Conservation (phyloP, 2,113 vertebrate genomes). For the Tor tambroides region DNA sequence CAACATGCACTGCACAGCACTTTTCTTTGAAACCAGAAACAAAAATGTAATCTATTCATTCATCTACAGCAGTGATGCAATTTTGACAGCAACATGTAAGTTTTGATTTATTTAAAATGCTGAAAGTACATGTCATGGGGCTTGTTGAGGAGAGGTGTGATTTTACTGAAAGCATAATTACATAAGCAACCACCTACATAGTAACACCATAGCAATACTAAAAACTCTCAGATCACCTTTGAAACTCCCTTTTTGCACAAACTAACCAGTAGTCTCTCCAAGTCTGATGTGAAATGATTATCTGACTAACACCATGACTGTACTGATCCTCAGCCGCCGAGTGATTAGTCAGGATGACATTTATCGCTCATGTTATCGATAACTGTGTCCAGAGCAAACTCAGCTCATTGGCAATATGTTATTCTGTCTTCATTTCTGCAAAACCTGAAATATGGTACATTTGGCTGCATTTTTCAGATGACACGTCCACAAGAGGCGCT, state of each 20-base stretch:
- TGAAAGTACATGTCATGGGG: background rate
- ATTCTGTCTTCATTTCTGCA: no score
- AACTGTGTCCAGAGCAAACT: background rate
- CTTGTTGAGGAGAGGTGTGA: background rate
- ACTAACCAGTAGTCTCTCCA: background rate
- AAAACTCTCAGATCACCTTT: background rate
- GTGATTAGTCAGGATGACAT: background rate
- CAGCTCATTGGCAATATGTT: no score
- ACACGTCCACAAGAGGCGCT: no score
- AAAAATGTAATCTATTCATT: background rate
- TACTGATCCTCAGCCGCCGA: background rate
- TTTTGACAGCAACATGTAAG: background rate
- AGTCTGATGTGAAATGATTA: background rate
- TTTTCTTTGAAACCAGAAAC: conserved; percentile 8
- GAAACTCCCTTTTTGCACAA: background rate
- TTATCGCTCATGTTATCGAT: background rate
- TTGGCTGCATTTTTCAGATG: no score
- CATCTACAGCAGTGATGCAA: background rate
- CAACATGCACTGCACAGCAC: background rate
- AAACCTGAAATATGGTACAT: no score
- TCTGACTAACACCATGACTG: background rate
- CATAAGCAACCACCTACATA: background rate
- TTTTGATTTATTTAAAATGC: background rate
- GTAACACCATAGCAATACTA: background rate
- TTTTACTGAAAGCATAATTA: background rate